Base-by-base conservation (phyloP, 37 sponge, comb jelly and placozoan genomes). In the Halisarca cf. caerulea region DNA sequence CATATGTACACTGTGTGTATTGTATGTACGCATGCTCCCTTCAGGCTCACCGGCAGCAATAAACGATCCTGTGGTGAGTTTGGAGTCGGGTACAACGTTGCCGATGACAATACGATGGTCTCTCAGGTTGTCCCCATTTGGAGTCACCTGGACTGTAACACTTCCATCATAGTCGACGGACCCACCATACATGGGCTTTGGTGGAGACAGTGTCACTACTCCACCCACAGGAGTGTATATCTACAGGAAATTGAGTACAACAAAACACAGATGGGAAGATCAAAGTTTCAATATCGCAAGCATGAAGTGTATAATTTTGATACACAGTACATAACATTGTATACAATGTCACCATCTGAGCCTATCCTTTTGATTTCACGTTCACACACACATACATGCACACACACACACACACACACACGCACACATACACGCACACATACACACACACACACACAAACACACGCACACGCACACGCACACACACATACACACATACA, bases 191-290 rank as follows among this genome's bases (percentile, higher is more conserved):
- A 23, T n/a, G 2, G 59, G 59, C 6, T 53, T 44, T 41, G 68
- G 24, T 11, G 60, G 28, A 27, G 81, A 21, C 33, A 71, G 75
- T 35, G 40, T 40, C 7, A 94, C 64, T 28, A 57, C 21, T 5
- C 87, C 90, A 80, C 92, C 81, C 59, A 94, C 25, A 28, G 95
- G 95, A 47, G 90, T 47, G n/a, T 78, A n/a, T 42, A 94, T 39
- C 91, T 91, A 61, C 61, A 59, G 8, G 32, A 60, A 57, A 27
- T 4, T 32, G 80, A 7, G 28, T 9, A 40, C 45, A n/a, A n/a
- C n/a, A n/a, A n/a, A n/a, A n/a, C n/a, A n/a, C n/a, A n/a, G n/a
- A n/a, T n/a, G n/a, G n/a, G n/a, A n/a, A n/a, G n/a, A n/a, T n/a
- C n/a, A n/a, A n/a, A n/a, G n/a, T n/a, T n/a, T n/a, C n/a, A n/a